These are phyloP conservation scores for Andrena praecox DNA, from an alignment of 2,888 invertebrate genomes.

Conservation along the genomic window DNA sequence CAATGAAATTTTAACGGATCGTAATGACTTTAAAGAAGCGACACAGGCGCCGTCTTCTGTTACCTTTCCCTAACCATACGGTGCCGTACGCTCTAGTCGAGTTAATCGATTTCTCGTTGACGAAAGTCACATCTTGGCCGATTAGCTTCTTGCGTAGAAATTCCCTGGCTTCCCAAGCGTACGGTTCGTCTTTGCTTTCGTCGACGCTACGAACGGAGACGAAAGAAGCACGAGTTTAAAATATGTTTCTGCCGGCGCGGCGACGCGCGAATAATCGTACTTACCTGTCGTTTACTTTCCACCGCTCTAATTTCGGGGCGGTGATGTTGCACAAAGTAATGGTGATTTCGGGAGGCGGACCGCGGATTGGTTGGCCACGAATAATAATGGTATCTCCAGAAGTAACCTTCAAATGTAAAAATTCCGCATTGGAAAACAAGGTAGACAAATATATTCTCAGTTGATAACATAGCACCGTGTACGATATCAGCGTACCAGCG, in stretches of 20 bases:
- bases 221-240: constrained; percentile 3
- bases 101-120: constrained; percentile 93
- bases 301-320: constrained; percentile 94
- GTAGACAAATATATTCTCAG: background rate
- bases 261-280: constrained; percentile 16
- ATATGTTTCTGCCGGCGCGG: background rate
- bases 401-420: constrained; percentile 89
- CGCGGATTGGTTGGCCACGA: constrained; percentile 92
- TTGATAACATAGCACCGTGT: background rate
- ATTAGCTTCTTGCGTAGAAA: constrained; percentile 96
- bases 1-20: background rate
- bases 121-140: constrained; percentile 95
- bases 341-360: constrained; percentile 96
- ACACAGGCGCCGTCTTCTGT: constrained; percentile 41
- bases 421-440: constrained; percentile 4
- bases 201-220: constrained; percentile 77
- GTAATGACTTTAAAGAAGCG: constrained; percentile 9
- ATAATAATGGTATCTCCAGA: constrained; percentile 98
- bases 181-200: constrained; percentile 95
- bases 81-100: constrained; percentile 95
- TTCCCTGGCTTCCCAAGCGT: constrained; percentile 99
- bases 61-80: constrained; percentile 94
- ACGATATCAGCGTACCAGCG: background rate
- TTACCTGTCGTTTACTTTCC: constrained; percentile 88
- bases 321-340: constrained; percentile 95